Evolutionary conservation across 2,113 vertebrate genomes (phyloP).

Genomic region (Sapajus apella): DNA sequence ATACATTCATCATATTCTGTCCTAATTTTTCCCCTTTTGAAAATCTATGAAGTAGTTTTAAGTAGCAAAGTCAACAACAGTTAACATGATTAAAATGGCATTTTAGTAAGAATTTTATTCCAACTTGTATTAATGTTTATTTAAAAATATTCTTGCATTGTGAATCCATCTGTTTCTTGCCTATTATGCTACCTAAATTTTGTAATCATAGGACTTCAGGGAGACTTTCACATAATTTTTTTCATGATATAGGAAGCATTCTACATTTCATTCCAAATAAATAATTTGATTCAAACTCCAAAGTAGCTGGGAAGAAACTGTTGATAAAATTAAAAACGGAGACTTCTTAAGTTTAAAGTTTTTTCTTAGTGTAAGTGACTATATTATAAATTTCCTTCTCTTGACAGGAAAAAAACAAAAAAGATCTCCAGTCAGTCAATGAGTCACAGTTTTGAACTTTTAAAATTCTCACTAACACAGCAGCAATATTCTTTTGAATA

Average conservation of each 20-base stretch:
- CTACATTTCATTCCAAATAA: conserved; percentile 79
- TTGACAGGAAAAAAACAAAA: conserved; percentile 47
- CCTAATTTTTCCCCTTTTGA: conserved; percentile 77
- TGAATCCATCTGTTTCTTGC: conserved; percentile 83
- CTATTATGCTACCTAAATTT: conserved; percentile 78
- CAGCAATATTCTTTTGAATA: conserved; percentile 69
- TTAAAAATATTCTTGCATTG: conserved; percentile 82
- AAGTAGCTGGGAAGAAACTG: conserved; percentile 62
- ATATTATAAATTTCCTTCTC: conserved; percentile 44
- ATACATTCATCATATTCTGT: conserved; percentile 75
- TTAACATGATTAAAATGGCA: conserved; percentile 85
- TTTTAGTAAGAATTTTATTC: conserved; percentile 83
- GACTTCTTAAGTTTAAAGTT: conserved; percentile 39
- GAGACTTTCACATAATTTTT: conserved; percentile 81
- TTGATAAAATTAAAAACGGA: conserved; percentile 69
- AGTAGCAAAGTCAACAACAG: conserved; percentile 82
- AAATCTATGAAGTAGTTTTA: conserved; percentile 79
- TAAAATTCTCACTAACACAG: conserved; percentile 66
- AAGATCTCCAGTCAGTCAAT: conserved; percentile 47
- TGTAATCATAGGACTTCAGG: conserved; percentile 76
- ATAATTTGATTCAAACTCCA: conserved; percentile 74
- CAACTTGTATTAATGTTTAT: conserved; percentile 85
- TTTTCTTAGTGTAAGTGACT: conserved; percentile 37
- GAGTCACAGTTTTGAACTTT: conserved; percentile 70
- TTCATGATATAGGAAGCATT: conserved; percentile 73